phyloP scores from a whole-genome alignment of 2,113 vertebrate genomes.

The Colistium nudipinnis region DNA sequence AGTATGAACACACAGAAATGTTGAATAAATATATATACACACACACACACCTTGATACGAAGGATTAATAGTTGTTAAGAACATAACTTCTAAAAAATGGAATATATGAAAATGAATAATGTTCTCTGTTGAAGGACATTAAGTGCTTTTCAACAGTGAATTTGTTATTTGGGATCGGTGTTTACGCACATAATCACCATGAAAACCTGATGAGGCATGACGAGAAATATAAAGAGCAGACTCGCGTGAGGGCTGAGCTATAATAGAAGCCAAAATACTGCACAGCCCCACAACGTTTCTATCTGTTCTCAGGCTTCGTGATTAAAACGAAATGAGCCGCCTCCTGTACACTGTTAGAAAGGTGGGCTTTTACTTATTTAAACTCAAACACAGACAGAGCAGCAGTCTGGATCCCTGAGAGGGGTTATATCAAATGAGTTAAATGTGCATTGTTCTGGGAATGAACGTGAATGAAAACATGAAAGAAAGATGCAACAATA shows the following conservation, averaged over 20 bases:
- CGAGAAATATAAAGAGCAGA: background rate
- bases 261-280: background rate
- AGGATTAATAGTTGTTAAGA: too few relatives aligned
- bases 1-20: too few relatives aligned
- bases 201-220: background rate
- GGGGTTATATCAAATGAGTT: too few relatives aligned
- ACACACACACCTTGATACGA: too few relatives aligned
- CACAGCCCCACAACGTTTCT: background rate
- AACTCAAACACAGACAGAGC: too few relatives aligned
- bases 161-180: background rate
- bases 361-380: too few relatives aligned
- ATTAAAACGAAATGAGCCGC: slow-evolving; percentile 26
- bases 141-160: background rate
- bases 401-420: too few relatives aligned
- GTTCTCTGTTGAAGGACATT: background rate
- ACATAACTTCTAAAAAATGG: too few relatives aligned
- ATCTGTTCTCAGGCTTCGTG: slow-evolving; percentile 15
- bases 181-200: background rate
- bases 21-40: too few relatives aligned
- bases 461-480: background rate
- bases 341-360: too few relatives aligned
- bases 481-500: background rate
- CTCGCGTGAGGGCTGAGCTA: background rate
- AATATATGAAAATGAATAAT: background rate
- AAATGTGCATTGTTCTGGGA: background rate